Evolutionary conservation across 2,888 invertebrate species (phyloP).

Genomic region (Tanypteryx hageni): DNA sequence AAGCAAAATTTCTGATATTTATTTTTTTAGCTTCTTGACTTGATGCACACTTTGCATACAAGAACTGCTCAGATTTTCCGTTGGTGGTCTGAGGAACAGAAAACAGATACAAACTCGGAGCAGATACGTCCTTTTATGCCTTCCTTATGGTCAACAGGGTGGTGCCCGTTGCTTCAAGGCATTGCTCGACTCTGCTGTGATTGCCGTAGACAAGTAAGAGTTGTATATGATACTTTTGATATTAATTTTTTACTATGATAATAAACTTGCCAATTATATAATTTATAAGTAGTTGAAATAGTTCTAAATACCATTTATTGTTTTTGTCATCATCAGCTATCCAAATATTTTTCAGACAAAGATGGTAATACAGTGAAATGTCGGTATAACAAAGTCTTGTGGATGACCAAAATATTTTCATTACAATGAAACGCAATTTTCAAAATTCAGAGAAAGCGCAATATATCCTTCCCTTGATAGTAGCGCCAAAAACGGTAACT

Average conservation of each 20-base stretch:
- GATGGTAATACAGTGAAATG: no score
- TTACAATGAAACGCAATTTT: no score
- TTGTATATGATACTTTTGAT: neutral
- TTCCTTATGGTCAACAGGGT: slow-evolving; percentile 95
- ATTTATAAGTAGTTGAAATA: no score
- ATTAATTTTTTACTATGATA: neutral
- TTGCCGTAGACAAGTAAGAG: slow-evolving; percentile 84
- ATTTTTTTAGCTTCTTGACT: slow-evolving; percentile 85
- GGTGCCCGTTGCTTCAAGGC: slow-evolving; percentile 97
- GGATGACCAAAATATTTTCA: no score
- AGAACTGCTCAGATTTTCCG: slow-evolving; percentile 94
- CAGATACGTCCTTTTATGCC: slow-evolving; percentile 77
- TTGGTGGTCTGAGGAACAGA: slow-evolving; percentile 88
- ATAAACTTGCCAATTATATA: no score
- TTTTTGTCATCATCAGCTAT: no score
- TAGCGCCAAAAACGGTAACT: no score
- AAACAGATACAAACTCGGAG: slow-evolving; percentile 73
- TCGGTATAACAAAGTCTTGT: no score
- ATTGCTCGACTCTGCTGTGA: slow-evolving; percentile 97
- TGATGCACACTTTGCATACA: slow-evolving; percentile 98
- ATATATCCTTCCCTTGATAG: no score
- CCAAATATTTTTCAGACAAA: no score
- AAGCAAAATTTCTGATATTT: slow-evolving; percentile 35
- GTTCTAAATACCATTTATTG: no score
- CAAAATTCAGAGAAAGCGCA: no score